Base-by-base conservation (phyloP, 2,888 invertebrate genomes). In the Agelastica alni region DNA sequence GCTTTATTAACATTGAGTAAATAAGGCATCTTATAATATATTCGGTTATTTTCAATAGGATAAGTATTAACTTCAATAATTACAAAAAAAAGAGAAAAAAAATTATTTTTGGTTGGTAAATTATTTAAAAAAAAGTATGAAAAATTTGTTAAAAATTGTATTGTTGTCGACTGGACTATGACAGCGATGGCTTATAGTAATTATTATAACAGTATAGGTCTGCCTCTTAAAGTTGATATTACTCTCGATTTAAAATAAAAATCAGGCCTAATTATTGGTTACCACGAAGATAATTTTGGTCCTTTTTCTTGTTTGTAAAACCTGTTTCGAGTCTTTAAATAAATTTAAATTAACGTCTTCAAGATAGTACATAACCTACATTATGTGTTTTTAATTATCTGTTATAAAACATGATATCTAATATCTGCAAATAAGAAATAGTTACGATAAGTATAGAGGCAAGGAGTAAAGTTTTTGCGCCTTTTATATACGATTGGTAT, bases 201-300 rank as follows among this genome's bases (percentile, higher is more conserved):
- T 55, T 55, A 55, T 41, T 39, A 51, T 51, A 49, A 51, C 55
- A 55, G 51, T 55, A 55, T 55, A 53, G 53, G 47, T 53, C 53
- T 47, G 43, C 53, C 48, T 48, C 30, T 37, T n/a, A 43, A 55
- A 51, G 55, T 55, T 55, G 45, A 55, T 51, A 51, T 46, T 51
- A 47, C 51, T 42, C 55, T 51, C 51, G 51, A 55, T 55, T 46
- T 51, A 51, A 55, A 55, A 55, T 55, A 55, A 55, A 55, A 55
- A 51, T 55, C 55, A 46, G 46, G 42, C 42, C 51, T 55, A 55
- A 55, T 55, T 55, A 55, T 55, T 55, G 42, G 55, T 46, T 55
- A 46, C 42, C 26, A 45, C 46, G 46, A 51, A 49, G 46, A 51
- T 55, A 51, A 55, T 55, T 41, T 55, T 55, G 55, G 51, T 51